A percentile compares a stretch with the other conserved stretches of the same genome.
These are phyloP conservation scores for Sphenopsis melanotis DNA, from an alignment of 2,797 vertebrate genomes.

Conservation along the genomic window DNA sequence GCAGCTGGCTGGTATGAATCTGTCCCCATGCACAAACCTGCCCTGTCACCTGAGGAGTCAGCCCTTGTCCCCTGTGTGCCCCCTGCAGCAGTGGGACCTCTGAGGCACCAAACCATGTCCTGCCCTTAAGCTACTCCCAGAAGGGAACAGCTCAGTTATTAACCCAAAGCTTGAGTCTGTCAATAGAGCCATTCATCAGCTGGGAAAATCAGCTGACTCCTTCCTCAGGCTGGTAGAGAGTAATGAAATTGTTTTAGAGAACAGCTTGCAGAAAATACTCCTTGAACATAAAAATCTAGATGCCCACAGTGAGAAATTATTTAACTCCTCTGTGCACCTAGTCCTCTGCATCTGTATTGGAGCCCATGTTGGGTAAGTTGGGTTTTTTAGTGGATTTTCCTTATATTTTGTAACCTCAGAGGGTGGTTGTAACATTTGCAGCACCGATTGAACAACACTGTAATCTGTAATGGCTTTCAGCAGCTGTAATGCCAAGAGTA, in stretches of 20 bases:
- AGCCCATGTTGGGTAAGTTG: neutral
- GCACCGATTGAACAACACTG: neutral
- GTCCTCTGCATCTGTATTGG: neutral
- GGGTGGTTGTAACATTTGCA: neutral
- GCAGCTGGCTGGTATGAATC: neutral
- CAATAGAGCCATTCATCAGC: slow-evolving; percentile 87
- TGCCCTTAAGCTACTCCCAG: neutral
- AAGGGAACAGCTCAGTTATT: slow-evolving; percentile 80
- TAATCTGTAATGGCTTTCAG: neutral
- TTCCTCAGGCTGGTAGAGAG: slow-evolving; percentile 84
- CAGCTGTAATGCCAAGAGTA: neutral
- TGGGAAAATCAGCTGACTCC: slow-evolving; percentile 90
- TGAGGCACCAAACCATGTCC: neutral
- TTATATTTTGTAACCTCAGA: neutral
- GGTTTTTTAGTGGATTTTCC: neutral
- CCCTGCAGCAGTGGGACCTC: neutral
- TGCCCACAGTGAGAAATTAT: neutral
- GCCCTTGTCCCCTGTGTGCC: neutral
- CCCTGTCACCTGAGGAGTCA: neutral
- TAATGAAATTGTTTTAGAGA: slow-evolving; percentile 81
- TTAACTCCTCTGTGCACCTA: neutral
- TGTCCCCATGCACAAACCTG: neutral
- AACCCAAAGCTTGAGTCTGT: slow-evolving; percentile 87
- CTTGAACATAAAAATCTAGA: neutral
- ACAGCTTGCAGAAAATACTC: slow-evolving; percentile 19